Percentiles rank a stretch among this genome's conserved stretches.
Conservation (phyloP, 2,113 vertebrate species). For the Odontesthes bonariensis region DNA sequence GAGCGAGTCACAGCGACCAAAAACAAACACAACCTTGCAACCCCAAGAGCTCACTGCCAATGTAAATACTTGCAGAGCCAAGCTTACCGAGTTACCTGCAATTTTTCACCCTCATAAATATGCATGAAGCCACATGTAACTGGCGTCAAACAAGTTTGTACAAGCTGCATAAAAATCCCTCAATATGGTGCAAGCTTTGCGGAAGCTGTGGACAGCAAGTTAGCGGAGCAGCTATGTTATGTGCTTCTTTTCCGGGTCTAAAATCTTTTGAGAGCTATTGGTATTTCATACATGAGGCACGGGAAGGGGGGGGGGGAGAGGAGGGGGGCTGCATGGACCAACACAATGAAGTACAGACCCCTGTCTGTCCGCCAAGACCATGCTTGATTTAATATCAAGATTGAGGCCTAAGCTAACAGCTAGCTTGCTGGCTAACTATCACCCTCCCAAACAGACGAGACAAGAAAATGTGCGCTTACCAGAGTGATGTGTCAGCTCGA, state of each 20-base stretch:
- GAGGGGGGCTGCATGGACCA: constrained; percentile 36
- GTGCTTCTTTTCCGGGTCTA: background rate
- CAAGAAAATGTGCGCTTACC: constrained; percentile 57
- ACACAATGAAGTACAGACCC: constrained; percentile 42
- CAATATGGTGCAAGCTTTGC: background rate
- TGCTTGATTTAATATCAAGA: constrained; percentile 71
- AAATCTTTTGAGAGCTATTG: background rate
- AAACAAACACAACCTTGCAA: constrained; percentile 11
- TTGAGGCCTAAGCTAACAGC: constrained; percentile 75
- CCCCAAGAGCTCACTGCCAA: background rate
- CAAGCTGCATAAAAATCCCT: constrained; percentile 14
- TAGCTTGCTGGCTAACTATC: constrained; percentile 38
- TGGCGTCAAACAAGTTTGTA: background rate
- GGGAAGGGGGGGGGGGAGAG: background rate
- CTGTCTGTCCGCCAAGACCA: constrained; percentile 61
- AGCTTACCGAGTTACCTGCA: background rate
- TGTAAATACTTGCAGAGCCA: background rate
- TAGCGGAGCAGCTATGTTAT: constrained; percentile 25
- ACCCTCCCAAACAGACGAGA: constrained; percentile 35
- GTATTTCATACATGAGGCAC: background rate
- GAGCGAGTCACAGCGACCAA: background rate
- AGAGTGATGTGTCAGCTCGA: background rate
- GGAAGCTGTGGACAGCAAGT: constrained; percentile 18
- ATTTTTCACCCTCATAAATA: background rate
- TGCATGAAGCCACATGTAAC: background rate